Conservation (phyloP, 2,888 invertebrate genomes). For the Melanargia galathea region DNA sequence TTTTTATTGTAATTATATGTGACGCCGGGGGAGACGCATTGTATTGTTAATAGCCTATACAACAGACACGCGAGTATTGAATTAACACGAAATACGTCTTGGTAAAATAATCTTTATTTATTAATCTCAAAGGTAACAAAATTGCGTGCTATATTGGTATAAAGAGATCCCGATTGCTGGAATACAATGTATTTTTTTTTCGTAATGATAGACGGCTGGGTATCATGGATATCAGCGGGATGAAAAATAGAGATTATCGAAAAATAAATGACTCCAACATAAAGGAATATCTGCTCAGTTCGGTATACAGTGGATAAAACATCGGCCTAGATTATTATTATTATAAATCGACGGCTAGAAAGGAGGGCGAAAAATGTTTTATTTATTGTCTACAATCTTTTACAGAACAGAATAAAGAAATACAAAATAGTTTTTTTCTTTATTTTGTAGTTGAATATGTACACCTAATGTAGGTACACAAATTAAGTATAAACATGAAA, state of each 20-base stretch:
- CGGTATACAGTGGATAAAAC: constrained; percentile 10
- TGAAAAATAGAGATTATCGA: constrained; percentile 23
- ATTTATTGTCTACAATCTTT: background rate
- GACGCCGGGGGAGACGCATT: constrained; percentile 58
- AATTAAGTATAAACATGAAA: no score
- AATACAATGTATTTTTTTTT: constrained; percentile 26
- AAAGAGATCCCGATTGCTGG: background rate
- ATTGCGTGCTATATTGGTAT: constrained; percentile 2
- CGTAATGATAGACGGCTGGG: constrained; percentile 24
- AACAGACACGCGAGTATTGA: constrained; percentile 27
- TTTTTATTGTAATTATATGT: constrained; percentile 77
- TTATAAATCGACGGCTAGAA: constrained; percentile 19
- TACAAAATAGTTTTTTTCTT: background rate
- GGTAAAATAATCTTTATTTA: constrained; percentile 19
- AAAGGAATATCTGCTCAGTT: constrained; percentile 17
- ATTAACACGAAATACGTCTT: constrained; percentile 23
- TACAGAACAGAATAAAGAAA: background rate
- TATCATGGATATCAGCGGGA: constrained; percentile 29
- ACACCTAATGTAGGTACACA: no score
- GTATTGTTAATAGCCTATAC: constrained; percentile 43
- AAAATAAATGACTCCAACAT: constrained; percentile 23
- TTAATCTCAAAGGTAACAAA: constrained; percentile 8
- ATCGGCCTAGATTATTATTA: constrained; percentile 11
- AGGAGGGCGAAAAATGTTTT: constrained; percentile 8
- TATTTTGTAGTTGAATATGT: no score